These are phyloP conservation scores for Cephus runcator DNA, from an alignment of 2,888 invertebrate genomes.

Conservation along the genomic window DNA sequence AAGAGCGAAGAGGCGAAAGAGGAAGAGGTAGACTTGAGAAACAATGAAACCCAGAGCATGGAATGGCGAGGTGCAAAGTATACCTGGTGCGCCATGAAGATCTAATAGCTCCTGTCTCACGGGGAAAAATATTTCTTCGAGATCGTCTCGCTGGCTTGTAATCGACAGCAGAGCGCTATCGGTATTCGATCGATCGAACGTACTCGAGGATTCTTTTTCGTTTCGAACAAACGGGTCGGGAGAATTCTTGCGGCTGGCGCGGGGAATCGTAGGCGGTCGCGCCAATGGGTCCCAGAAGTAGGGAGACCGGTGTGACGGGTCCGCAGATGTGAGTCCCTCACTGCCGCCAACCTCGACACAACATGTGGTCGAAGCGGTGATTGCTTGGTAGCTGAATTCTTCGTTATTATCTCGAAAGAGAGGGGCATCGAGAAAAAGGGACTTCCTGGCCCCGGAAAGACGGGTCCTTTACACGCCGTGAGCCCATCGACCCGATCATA, in stretches of 20 bases:
- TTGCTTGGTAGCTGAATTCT: conserved; percentile 37
- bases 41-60: no score
- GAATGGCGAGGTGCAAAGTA: no score
- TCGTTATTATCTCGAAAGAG: conserved; percentile 23
- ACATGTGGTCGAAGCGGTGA: conserved; percentile 49
- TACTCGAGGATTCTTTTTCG: neutral
- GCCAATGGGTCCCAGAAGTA: conserved; percentile 45
- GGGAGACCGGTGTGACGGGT: conserved; percentile 64
- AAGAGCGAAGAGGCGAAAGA: neutral
- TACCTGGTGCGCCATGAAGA: neutral
- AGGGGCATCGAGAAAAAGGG: conserved; percentile 19
- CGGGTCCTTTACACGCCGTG: neutral
- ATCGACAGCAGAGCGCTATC: neutral
- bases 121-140: neutral
- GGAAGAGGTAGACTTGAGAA: no score
- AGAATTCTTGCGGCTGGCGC: neutral
- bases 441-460: neutral
- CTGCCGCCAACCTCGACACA: conserved; percentile 38
- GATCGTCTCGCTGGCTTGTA: neutral
- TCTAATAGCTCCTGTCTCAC: neutral
- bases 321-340: conserved; percentile 56
- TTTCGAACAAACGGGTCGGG: no score
- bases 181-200: neutral
- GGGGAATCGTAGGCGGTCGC: conserved; percentile 26
- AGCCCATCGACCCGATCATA: neutral